Evolutionary conservation across 2,797 vertebrate genomes (phyloP).

Genomic region (Harpagifer antarcticus): DNA sequence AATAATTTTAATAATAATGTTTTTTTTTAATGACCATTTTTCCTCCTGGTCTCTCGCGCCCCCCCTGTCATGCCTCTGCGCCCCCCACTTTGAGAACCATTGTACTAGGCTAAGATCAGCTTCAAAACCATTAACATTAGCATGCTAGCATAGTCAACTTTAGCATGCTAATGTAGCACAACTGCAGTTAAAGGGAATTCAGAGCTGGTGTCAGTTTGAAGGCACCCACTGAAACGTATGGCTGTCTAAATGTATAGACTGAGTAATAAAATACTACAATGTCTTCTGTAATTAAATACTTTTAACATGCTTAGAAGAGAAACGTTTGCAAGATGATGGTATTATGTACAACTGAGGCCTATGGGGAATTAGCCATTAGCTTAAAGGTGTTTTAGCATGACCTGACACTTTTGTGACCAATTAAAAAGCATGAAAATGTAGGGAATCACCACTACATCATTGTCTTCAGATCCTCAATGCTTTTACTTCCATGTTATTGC

Average conservation of each 20-base stretch:
- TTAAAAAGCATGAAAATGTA: background rate
- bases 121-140: background rate
- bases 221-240: slow-evolving; percentile 24
- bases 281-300: background rate
- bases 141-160: background rate
- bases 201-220: background rate
- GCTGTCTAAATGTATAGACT: slow-evolving; percentile 1
- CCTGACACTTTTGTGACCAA: background rate
- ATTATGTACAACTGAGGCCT: background rate
- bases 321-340: background rate
- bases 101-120: background rate
- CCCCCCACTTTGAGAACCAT: too few species aligned
- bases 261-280: slow-evolving; percentile 1
- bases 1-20: too few species aligned
- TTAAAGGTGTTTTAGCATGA: background rate
- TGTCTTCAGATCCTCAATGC: background rate
- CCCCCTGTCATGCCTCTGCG: too few species aligned
- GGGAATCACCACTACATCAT: background rate
- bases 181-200: background rate
- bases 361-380: background rate
- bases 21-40: too few species aligned
- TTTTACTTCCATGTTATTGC: background rate
- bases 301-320: background rate
- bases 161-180: background rate
- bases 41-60: too few species aligned